Evolutionary conservation across 2,113 vertebrate genomes (phyloP).

Genomic region (Prionailurus bengalensis): DNA sequence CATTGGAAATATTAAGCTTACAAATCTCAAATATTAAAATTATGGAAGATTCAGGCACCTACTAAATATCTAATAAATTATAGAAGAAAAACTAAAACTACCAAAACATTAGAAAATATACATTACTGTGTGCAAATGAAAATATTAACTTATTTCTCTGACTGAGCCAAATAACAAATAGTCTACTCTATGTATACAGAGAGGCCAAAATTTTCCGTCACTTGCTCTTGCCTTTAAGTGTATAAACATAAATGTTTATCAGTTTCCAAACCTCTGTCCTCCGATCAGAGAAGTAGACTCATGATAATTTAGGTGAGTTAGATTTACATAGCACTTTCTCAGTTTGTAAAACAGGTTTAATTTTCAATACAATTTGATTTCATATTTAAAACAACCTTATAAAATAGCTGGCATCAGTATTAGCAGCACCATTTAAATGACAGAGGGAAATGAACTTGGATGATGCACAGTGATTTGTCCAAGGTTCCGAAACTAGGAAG

Average conservation of each 20-base stretch:
- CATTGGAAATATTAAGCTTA: constrained; percentile 71
- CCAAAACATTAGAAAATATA: not conserved
- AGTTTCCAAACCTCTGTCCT: not conserved
- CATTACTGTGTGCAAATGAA: not conserved
- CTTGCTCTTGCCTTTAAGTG: not conserved
- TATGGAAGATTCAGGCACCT: constrained; percentile 5
- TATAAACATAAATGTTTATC: not conserved
- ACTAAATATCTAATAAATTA: constrained; percentile 39
- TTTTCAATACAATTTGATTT: not conserved
- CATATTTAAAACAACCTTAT: not conserved
- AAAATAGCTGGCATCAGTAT: not conserved
- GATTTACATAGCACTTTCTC: not conserved
- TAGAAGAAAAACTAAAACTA: not conserved
- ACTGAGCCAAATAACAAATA: not conserved
- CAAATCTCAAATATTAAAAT: constrained; percentile 57
- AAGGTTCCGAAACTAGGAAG: not conserved
- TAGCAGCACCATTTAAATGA: not conserved
- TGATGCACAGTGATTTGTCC: not conserved
- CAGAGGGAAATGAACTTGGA: not conserved
- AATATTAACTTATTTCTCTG: constrained; percentile 30
- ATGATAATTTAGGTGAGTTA: constrained; percentile 24
- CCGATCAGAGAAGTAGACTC: constrained; percentile 24
- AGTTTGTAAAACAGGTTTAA: not conserved
- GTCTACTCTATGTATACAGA: not conserved
- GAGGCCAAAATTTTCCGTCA: not conserved